A percentile compares a stretch with the other conserved stretches of the same genome.
Evolutionary conservation across 2,888 invertebrate species (phyloP).

Genomic region (Chymomyza fuscimana): DNA sequence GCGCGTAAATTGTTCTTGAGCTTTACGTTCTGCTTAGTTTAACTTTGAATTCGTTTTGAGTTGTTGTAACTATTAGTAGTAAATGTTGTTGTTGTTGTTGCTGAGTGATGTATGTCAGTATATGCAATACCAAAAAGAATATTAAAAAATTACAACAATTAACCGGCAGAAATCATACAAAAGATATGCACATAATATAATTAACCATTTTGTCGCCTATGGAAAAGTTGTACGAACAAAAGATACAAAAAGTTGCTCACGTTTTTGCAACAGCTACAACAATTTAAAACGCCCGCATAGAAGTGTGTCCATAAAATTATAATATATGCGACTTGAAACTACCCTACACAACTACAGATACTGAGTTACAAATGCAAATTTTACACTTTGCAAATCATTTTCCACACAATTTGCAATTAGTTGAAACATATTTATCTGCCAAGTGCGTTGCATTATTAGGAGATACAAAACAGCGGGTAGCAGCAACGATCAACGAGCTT

Average conservation of each 20-base stretch:
- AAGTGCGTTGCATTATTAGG: constrained; percentile 10
- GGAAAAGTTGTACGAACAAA: background rate
- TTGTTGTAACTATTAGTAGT: constrained; percentile 16
- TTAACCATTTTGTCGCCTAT: background rate
- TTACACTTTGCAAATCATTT: constrained; percentile 42
- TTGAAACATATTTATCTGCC: constrained; percentile 57
- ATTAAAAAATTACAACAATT: background rate
- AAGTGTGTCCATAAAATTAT: background rate
- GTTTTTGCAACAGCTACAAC: background rate
- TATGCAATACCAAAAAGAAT: background rate
- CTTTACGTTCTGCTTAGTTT: constrained; percentile 68
- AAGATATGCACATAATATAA: background rate
- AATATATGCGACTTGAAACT: background rate
- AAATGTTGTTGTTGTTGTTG: constrained; percentile 25
- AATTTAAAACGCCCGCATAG: background rate
- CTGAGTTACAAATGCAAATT: background rate
- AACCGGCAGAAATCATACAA: background rate
- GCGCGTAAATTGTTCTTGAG: constrained; percentile 62
- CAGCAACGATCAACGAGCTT: background rate
- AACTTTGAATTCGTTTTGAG: constrained; percentile 40
- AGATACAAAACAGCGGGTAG: too few species aligned
- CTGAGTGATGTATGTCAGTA: constrained; percentile 63
- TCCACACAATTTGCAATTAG: constrained; percentile 74
- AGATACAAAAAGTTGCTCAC: background rate
- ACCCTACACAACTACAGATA: background rate